A percentile compares a stretch with the other conserved stretches of the same genome.
These are phyloP conservation scores for Chymomyza amoena DNA, from an alignment of 2,888 invertebrate genomes.

Conservation along the genomic window DNA sequence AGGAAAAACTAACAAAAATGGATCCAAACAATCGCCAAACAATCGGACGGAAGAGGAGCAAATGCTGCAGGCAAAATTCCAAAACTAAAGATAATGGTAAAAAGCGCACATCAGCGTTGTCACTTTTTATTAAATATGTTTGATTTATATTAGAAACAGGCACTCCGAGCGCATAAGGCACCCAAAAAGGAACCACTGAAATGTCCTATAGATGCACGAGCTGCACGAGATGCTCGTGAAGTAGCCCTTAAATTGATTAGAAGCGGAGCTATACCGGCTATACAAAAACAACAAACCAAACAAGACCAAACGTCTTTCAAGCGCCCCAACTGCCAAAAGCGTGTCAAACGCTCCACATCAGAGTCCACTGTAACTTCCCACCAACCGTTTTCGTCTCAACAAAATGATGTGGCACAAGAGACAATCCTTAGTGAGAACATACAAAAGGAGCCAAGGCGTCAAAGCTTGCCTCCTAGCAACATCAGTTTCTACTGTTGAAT, in stretches of 20 bases:
- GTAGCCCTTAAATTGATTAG: conserved; percentile 96
- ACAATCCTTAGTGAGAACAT: conserved; percentile 85
- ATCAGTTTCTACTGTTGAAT: too few species aligned
- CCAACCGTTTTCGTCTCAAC: conserved; percentile 93
- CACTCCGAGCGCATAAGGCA: conserved; percentile 87
- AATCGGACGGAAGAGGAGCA: conserved; percentile 94
- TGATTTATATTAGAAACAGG: conserved; percentile 84
- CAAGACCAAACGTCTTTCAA: conserved; percentile 95
- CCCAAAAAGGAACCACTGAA: conserved; percentile 95
- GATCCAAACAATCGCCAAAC: conserved; percentile 92
- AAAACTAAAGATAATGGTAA: conserved; percentile 91
- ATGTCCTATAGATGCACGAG: conserved; percentile 91
- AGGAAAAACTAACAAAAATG: conserved; percentile 80
- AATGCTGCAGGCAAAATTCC: conserved; percentile 94
- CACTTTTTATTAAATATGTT: too few species aligned
- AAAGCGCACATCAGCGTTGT: neutral
- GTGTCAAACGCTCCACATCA: conserved; percentile 81
- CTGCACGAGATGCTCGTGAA: conserved; percentile 96
- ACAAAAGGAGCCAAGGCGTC: conserved; percentile 81
- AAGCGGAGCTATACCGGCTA: conserved; percentile 93
- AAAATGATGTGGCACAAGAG: conserved; percentile 87
- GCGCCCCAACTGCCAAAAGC: conserved; percentile 90
- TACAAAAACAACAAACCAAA: conserved; percentile 89
- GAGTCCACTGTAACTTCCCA: conserved; percentile 90
- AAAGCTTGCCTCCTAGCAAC: too few species aligned